Evolutionary conservation across 2,888 invertebrate species (phyloP), one percentile per base, ranked within the genome.

Genomic region (Rhogogaster chlorosoma): DNA sequence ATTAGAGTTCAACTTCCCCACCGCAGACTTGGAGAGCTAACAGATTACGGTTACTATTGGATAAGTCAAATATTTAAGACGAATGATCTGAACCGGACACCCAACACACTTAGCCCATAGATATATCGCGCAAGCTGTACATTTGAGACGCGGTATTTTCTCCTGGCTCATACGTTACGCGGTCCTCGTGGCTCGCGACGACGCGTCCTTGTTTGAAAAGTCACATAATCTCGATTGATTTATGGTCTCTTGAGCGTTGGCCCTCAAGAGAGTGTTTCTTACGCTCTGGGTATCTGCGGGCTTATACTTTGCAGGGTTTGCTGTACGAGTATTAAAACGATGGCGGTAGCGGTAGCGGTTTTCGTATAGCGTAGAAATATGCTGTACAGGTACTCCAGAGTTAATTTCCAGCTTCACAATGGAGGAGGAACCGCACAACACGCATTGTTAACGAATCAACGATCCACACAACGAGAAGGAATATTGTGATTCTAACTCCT

Each of bases 141-240:
- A 12, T 77, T 53, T 80, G 38, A 22, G 36, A 70, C 83, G 36
- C 45, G 42, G 64, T 57, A 18, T 64, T 42, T 83, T 15, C 42
- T 45, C 67, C n/a, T 15, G 22, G 22, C 22, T 61, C 80, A 80
- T 80, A 80, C 57, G 61, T 80, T 80, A 42, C 77, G 73, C 22
- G 73, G 42, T 73, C 42, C 53, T 61, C 38, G 61, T 29, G 80
- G 61, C 80, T 80, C 38, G 36, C 80, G 87, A 88, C 87, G 90
- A 88, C 89, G 89, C 90, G 90, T 90, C 89, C 90, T 90, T 89
- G 89, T 90, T 90, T 89, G 90, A 91, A 90, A 91, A 91, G 90
- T 91, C 91, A 90, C 90, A 90, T 91, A 90, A 91, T 91, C 91
- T 91, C 88, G 87, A 87, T 88, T 91, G 92, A 91, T 91, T 91